Evolutionary conservation across 2,888 invertebrate species (phyloP).

Genomic region (Acleris literana): DNA sequence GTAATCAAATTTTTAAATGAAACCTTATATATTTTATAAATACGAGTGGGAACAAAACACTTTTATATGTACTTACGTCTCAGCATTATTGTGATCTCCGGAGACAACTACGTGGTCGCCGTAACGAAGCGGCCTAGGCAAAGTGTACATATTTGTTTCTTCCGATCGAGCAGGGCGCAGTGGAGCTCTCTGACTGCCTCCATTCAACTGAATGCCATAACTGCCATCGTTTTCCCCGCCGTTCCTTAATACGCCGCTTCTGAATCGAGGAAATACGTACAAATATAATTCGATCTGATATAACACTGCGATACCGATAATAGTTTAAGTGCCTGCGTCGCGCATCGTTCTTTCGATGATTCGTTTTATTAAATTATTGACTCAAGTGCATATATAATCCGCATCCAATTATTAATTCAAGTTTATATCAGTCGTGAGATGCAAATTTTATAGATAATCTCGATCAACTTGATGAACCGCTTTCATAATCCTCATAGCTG

Average conservation of each 20-base stretch:
- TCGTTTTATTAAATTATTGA: no score
- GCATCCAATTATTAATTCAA: no score
- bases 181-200: slow-evolving; percentile 50
- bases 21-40: not conserved
- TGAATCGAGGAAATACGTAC: slow-evolving; percentile 21
- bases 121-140: slow-evolving; percentile 54
- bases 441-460: no score
- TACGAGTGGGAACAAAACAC: slow-evolving; percentile 8
- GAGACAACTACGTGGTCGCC: slow-evolving; percentile 51
- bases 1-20: no score
- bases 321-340: not conserved
- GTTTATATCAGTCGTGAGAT: no score
- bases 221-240: slow-evolving; percentile 50
- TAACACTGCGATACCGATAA: not conserved
- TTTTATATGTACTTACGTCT: slow-evolving; percentile 43
- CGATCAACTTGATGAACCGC: no score
- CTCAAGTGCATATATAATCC: no score
- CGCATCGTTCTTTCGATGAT: no score
- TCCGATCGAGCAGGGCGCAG: slow-evolving; percentile 49
- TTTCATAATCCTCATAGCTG: no score
- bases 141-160: slow-evolving; percentile 60
- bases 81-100: slow-evolving; percentile 46
- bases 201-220: slow-evolving; percentile 54
- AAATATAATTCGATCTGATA: not conserved
- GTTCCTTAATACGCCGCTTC: slow-evolving; percentile 43